Evolutionary conservation across 2,888 invertebrate genomes (phyloP), one percentile per base, ranked within the genome.

Genomic region (Dasysyrphus tricinctus): DNA sequence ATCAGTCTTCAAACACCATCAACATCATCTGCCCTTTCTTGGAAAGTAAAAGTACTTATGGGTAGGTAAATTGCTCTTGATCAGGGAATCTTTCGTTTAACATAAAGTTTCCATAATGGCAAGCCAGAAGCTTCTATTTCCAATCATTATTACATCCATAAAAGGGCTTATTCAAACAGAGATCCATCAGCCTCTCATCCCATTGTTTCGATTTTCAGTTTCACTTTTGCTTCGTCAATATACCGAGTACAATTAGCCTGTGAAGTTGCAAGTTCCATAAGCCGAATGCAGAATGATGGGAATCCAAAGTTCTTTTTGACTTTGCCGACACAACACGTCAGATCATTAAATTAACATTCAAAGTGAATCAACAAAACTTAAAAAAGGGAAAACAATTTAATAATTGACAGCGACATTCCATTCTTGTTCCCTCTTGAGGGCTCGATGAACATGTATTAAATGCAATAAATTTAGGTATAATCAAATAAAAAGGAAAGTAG

Each of bases 291-390:
- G 29, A 29, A 24, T 61, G 24, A 24, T 61, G 24, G 14, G 39
- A 42, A 61, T 61, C 8, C 2, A 6, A 39, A 61, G 16, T 37
- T 24, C 24, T 24, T 42, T 59, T 61, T 42, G 42, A 61, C 19
- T 61, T 61, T 39, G n/a, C 61, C 39, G 42, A 39, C 39, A 49
- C 19, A 24, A 61, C 37, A 42, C 14, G 39, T 19, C 39, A 61
- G 39, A 42, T 61, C 42, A 24, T 61, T 61, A 39, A 61, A 61
- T 61, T 61, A 61, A 61, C 61, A 61, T 61, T 61, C 61, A 61
- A 61, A 61, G 39, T 39, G 19, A 39, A 61, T 24, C 42, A 61
- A 39, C 11, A 11, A 4, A 39, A 29, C 5, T 24, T 24, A 9
- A 24, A 42, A 61, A 61, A 61, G 42, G 61, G 39, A 61, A 61